Conservation (phyloP, 2,113 vertebrate genomes). For the Corvus hawaiiensis region DNA sequence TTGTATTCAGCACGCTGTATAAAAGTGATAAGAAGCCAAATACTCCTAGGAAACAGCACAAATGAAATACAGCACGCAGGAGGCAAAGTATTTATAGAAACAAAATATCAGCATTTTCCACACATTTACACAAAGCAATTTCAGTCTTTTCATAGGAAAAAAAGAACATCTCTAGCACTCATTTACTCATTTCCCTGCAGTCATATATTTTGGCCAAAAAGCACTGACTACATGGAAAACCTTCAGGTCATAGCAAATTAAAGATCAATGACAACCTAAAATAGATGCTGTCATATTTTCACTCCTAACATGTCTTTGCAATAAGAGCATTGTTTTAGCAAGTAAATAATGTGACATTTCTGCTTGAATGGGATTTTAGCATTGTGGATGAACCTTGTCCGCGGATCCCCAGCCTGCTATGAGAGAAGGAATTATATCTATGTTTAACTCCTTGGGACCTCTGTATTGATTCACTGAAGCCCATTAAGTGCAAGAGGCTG, state of each 20-base stretch:
- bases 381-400: background rate
- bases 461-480: background rate
- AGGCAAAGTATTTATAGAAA: constrained; percentile 81
- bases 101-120: constrained; percentile 82
- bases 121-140: constrained; percentile 79
- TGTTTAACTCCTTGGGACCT: background rate
- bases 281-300: constrained; percentile 59
- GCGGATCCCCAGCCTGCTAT: background rate
- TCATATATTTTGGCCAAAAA: constrained; percentile 56
- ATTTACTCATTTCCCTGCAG: constrained; percentile 63
- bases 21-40: constrained; percentile 72
- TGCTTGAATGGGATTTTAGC: constrained; percentile 13
- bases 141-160: constrained; percentile 71
- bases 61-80: constrained; percentile 66
- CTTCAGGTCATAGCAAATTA: constrained; percentile 66
- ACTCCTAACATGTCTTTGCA: constrained; percentile 41
- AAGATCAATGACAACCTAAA: constrained; percentile 67
- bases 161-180: constrained; percentile 61
- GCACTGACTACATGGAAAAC: constrained; percentile 61
- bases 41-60: constrained; percentile 69
- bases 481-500: background rate
- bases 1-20: constrained; percentile 68
- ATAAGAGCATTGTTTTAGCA: constrained; percentile 57
- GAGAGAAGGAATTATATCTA: background rate
- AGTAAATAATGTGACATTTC: constrained; percentile 60